Evolutionary conservation across 2,113 vertebrate genomes (phyloP).

Genomic region (Isurus oxyrinchus): DNA sequence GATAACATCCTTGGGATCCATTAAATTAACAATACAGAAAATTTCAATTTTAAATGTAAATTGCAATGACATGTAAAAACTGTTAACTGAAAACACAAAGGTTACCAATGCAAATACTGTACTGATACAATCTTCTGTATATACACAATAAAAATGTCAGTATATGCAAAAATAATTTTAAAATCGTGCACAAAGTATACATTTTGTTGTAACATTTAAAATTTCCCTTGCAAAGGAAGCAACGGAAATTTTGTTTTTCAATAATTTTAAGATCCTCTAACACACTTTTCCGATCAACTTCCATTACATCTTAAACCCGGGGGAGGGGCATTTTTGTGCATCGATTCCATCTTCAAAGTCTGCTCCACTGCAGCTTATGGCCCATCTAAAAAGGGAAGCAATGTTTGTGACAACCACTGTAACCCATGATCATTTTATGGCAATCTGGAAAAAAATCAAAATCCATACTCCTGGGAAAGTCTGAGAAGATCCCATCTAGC

Average conservation of each 20-base stretch:
- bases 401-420: constrained; percentile 33
- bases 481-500: constrained; percentile 19
- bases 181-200: constrained; percentile 36
- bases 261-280: constrained; percentile 32
- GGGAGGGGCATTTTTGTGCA: constrained; percentile 18
- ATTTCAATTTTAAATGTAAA: constrained; percentile 34
- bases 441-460: constrained; percentile 37
- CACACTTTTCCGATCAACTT: neutral
- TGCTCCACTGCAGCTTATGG: constrained; percentile 33
- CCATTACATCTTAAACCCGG: neutral
- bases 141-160: constrained; percentile 38
- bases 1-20: constrained; percentile 30
- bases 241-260: constrained; percentile 28
- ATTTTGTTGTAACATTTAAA: constrained; percentile 30
- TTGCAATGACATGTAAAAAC: constrained; percentile 37
- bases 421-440: constrained; percentile 36
- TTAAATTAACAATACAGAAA: constrained; percentile 33
- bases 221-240: constrained; percentile 33
- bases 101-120: constrained; percentile 37
- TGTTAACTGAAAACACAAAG: constrained; percentile 34
- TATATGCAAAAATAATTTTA: constrained; percentile 38
- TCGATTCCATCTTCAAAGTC: constrained; percentile 35
- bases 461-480: constrained; percentile 34
- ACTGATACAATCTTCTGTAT: constrained; percentile 34
- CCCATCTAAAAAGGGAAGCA: constrained; percentile 35